Base-by-base conservation (phyloP, 2,797 vertebrate genomes). In the Acipenser oxyrinchus region DNA sequence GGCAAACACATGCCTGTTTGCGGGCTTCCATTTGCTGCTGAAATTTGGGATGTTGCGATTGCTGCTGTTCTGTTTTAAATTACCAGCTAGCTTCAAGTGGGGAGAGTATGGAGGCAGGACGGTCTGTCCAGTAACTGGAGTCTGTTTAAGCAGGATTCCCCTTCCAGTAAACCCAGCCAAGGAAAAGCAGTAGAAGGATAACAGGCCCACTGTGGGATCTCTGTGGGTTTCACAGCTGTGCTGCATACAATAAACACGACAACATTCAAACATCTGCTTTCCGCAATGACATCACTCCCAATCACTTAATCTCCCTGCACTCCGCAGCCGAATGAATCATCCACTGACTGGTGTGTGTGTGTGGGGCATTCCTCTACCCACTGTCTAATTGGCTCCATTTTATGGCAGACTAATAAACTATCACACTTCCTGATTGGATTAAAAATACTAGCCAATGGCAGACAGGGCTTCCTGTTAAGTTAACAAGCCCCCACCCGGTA, bases 341-440 rank as follows among this genome's bases (percentile, higher is more conserved):
- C 15, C 15, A 18, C 15, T 18, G 15, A 18, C 15, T 18, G 15
- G 15, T 18, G 15, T 18, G 15, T 18, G 15, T 1, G 15, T 1
- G 15, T 1, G 15, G 15, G 12, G 55, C 10, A 58, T n/a, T 12
- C 55, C 55, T 58, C 6, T 58, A 58, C 12, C 9, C 12, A 58
- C 12, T 10, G 55, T n/a, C 9, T 15, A 58, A 58, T 58, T 58
- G 55, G 55, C 55, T 58, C 55, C 12, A n/a, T 11, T 10, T 58
- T 6, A 58, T 13, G 13, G 2, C 15, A 58, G 55, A 58, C 55
- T 58, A 58, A 58, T 10, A 10, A 58, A 10, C 55, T 13, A 7
- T 58, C 55, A 58, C 55, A 58, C 55, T 58, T 58, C 55, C 55
- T 58, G 55, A 58, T 58, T 58, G 12, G 55, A n/a, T 58, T 58